A percentile compares a stretch with the other conserved stretches of the same genome.
Evolutionary conservation across 2,888 invertebrate genomes (phyloP).

Genomic region (Rhodophaea formosa): DNA sequence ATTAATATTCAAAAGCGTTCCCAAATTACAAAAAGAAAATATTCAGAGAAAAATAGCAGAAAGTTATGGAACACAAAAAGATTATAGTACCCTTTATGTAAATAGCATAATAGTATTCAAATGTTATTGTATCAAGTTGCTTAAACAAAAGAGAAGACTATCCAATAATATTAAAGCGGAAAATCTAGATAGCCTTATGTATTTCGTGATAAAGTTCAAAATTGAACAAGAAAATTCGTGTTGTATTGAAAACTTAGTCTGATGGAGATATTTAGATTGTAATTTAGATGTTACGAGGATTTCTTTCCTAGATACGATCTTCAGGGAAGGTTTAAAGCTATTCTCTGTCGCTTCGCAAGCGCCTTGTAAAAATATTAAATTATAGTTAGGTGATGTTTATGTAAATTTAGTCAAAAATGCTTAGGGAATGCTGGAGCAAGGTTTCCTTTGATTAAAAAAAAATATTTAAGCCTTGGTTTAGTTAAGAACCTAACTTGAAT

Average conservation of each 20-base stretch:
- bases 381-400: background rate
- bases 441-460: no score
- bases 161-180: background rate
- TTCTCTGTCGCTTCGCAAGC: background rate
- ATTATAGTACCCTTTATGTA: background rate
- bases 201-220: background rate
- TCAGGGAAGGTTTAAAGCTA: background rate
- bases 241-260: background rate
- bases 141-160: background rate
- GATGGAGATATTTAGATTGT: background rate
- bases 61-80: background rate
- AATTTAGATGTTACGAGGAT: background rate
- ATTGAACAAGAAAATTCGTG: background rate
- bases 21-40: background rate
- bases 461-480: no score
- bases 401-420: background rate
- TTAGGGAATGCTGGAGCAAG: no score
- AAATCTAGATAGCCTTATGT: background rate
- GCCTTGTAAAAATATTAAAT: background rate
- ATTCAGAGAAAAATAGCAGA: background rate
- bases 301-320: background rate
- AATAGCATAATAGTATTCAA: slow-evolving; percentile 1
- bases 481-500: no score
- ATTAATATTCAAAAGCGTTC: no score
- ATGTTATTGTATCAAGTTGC: background rate